Evolutionary conservation across 2,113 vertebrate genomes (phyloP).

Genomic region (Actenoides hombroni): DNA sequence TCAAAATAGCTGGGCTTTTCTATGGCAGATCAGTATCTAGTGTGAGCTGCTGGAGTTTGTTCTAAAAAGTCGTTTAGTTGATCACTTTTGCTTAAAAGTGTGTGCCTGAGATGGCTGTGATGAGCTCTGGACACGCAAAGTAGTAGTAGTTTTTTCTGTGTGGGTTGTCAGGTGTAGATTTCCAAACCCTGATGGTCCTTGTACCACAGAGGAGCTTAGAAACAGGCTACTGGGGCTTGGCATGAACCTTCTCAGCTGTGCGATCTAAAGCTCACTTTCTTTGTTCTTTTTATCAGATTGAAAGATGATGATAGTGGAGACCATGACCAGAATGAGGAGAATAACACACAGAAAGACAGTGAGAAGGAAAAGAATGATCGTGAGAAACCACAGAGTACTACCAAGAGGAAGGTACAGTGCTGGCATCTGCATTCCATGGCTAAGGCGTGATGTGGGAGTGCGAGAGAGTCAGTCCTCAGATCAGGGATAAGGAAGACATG

Average conservation of each 20-base stretch:
- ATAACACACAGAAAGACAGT: slow-evolving; percentile 87
- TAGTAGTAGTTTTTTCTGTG: neutral
- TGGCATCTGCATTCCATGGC: neutral
- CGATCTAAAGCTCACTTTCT: neutral
- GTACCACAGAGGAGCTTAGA: rapidly evolving
- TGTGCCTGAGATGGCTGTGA: neutral
- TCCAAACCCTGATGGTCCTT: rapidly evolving
- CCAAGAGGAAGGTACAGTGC: slow-evolving; percentile 78
- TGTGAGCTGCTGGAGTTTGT: neutral
- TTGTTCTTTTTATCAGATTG: slow-evolving; percentile 62
- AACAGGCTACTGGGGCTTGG: neutral
- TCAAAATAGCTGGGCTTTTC: neutral
- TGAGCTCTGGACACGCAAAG: neutral
- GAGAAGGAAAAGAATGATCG: slow-evolving; percentile 85
- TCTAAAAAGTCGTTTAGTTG: neutral
- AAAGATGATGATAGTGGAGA: slow-evolving; percentile 87
- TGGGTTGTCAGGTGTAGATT: neutral
- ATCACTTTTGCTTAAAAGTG: neutral
- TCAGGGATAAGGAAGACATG: neutral
- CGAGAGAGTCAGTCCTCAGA: neutral
- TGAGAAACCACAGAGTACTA: slow-evolving; percentile 76
- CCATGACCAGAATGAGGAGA: slow-evolving; percentile 85
- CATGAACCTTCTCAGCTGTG: neutral
- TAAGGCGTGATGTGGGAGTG: neutral
- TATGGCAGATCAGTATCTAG: neutral